Conservation (phyloP, 1,140 invertebrate genomes). For the Hyles euphorbiae region DNA sequence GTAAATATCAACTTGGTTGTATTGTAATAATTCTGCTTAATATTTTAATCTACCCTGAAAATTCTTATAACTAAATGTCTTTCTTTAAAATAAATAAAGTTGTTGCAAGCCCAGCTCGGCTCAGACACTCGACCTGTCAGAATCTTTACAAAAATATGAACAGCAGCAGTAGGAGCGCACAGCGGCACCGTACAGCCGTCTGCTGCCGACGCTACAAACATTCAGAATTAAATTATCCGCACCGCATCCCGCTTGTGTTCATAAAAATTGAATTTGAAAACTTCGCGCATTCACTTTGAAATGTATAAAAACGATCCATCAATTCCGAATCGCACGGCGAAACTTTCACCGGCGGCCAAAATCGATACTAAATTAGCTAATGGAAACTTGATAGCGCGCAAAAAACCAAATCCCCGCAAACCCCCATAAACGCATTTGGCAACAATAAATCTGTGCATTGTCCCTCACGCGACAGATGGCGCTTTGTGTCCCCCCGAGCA, state of each 20-base stretch:
- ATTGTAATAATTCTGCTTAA: too few species aligned
- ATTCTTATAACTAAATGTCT: neutral
- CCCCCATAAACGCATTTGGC: constrained; percentile 57
- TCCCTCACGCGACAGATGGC: constrained; percentile 59
- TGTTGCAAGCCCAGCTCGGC: too few species aligned
- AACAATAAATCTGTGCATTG: constrained; percentile 67
- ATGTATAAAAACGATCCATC: constrained; percentile 70
- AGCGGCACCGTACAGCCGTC: neutral
- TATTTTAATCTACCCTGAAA: too few species aligned
- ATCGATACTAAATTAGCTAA: constrained; percentile 73
- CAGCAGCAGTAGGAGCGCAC: too few species aligned
- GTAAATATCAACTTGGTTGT: too few species aligned
- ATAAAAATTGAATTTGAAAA: constrained; percentile 59
- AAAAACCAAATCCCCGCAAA: constrained; percentile 61
- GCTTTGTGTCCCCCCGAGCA: constrained; percentile 36
- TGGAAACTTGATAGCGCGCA: constrained; percentile 70
- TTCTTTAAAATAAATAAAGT: neutral
- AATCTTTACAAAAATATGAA: too few species aligned
- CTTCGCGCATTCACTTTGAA: constrained; percentile 48
- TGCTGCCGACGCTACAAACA: constrained; percentile 20
- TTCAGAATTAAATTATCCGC: constrained; percentile 47
- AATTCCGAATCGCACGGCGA: constrained; percentile 47
- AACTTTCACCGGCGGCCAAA: constrained; percentile 47
- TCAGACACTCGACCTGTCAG: too few species aligned
- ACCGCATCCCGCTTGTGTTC: constrained; percentile 43